phyloP scores from a whole-genome alignment of 2,797 vertebrate species.

The Gastrophryne carolinensis region DNA sequence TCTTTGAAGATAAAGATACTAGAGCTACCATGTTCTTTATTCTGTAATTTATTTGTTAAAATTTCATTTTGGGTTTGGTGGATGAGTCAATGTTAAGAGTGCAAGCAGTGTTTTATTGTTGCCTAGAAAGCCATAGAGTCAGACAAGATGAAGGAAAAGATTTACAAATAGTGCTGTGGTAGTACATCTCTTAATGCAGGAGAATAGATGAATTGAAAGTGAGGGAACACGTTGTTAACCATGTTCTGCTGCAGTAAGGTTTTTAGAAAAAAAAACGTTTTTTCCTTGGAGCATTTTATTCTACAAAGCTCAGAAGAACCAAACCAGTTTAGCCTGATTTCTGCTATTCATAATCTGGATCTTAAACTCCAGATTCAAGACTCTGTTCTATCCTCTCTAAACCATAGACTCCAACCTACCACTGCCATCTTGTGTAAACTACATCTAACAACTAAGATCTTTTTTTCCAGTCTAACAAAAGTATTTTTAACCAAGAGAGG shows the following conservation, averaged over 20 bases:
- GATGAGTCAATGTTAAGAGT: constrained; percentile 14
- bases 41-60: constrained; percentile 39
- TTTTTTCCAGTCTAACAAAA: too few relatives aligned
- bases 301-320: too few relatives aligned
- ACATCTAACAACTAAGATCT: too few relatives aligned
- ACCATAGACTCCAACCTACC: too few relatives aligned
- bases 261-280: too few relatives aligned
- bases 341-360: too few relatives aligned
- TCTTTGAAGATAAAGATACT: constrained; percentile 38
- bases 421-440: too few relatives aligned
- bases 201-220: neutral
- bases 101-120: constrained; percentile 34
- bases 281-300: too few relatives aligned
- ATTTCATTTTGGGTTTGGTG: constrained; percentile 38
- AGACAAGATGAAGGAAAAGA: constrained; percentile 13
- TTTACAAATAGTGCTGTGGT: constrained; percentile 15
- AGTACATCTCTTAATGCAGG: constrained; percentile 22
- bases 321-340: too few relatives aligned
- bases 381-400: too few relatives aligned
- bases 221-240: neutral
- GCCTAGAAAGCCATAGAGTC: constrained; percentile 34
- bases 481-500: too few relatives aligned
- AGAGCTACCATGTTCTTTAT: constrained; percentile 18
- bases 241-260: neutral
- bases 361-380: too few relatives aligned